Evolutionary conservation across 2,113 vertebrate genomes (phyloP).

Genomic region (Hippocampus mohnikei): DNA sequence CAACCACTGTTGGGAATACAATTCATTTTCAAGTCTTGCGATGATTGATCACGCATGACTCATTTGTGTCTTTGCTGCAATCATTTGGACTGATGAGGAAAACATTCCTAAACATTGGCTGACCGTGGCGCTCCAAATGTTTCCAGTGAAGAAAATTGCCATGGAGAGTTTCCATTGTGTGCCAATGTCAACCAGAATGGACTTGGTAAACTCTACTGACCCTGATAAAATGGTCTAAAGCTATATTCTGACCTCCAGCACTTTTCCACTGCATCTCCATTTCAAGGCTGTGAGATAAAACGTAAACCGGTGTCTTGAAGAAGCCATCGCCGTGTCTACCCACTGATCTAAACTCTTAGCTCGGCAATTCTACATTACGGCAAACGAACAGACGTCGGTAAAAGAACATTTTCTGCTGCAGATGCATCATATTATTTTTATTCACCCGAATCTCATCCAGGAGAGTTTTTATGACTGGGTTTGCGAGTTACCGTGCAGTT

Average conservation of each 20-base stretch:
- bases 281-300: constrained; percentile 36
- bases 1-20: not conserved
- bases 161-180: constrained; percentile 22
- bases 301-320: constrained; percentile 27
- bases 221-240: constrained; percentile 33
- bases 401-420: constrained; percentile 19
- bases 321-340: constrained; percentile 16
- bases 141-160: constrained; percentile 27
- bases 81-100: constrained; percentile 31
- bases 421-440: constrained; percentile 32
- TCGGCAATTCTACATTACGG: constrained; percentile 33
- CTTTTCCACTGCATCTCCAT: constrained; percentile 41
- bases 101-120: constrained; percentile 26
- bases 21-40: not conserved
- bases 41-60: not conserved
- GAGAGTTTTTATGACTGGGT: constrained; percentile 8
- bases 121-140: constrained; percentile 20
- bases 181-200: constrained; percentile 28
- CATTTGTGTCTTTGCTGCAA: constrained; percentile 18
- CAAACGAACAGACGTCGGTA: not conserved
- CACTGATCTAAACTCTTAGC: constrained; percentile 24
- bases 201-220: constrained; percentile 42
- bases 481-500: constrained; percentile 12
- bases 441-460: constrained; percentile 21
- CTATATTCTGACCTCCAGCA: constrained; percentile 19